phyloP scores from a whole-genome alignment of 2,113 vertebrate species.

The Trichomycterus rosablanca region DNA sequence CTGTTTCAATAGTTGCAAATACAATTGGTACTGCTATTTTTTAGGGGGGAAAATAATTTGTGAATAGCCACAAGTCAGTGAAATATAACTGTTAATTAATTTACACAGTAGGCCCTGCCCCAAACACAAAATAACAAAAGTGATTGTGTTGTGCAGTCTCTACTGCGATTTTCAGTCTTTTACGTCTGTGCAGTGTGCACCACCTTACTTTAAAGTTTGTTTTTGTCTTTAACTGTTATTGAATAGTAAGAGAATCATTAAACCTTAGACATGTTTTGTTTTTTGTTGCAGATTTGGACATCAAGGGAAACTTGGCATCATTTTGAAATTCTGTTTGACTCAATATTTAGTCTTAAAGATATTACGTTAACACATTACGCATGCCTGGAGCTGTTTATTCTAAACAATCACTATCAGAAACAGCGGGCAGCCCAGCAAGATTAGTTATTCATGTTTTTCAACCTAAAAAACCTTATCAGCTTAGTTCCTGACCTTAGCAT shows the following conservation, averaged over 20 bases:
- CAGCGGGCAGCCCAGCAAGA: background rate
- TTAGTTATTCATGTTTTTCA: background rate
- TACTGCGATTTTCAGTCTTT: too few relatives aligned
- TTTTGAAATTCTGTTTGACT: background rate
- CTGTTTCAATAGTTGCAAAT: too few relatives aligned
- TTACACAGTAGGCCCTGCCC: too few relatives aligned
- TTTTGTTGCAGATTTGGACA: slow-evolving; percentile 17
- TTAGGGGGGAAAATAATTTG: too few relatives aligned
- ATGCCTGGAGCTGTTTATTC: background rate
- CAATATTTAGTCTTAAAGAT: background rate
- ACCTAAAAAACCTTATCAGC: background rate
- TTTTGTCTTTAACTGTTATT: background rate
- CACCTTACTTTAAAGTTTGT: too few relatives aligned
- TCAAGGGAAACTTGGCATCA: background rate
- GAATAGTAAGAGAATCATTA: background rate
- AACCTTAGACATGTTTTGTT: background rate
- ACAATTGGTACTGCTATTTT: too few relatives aligned
- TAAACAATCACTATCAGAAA: background rate
- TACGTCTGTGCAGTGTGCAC: too few relatives aligned
- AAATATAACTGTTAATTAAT: too few relatives aligned
- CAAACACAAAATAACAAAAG: too few relatives aligned
- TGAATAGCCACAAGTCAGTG: too few relatives aligned
- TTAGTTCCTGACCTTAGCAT: background rate
- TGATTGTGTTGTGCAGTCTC: too few relatives aligned
- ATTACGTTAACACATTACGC: background rate